A percentile compares a stretch with the other conserved stretches of the same genome.
phyloP scores from a whole-genome alignment of 2,113 vertebrate genomes.

The Gymnorhina tibicen region DNA sequence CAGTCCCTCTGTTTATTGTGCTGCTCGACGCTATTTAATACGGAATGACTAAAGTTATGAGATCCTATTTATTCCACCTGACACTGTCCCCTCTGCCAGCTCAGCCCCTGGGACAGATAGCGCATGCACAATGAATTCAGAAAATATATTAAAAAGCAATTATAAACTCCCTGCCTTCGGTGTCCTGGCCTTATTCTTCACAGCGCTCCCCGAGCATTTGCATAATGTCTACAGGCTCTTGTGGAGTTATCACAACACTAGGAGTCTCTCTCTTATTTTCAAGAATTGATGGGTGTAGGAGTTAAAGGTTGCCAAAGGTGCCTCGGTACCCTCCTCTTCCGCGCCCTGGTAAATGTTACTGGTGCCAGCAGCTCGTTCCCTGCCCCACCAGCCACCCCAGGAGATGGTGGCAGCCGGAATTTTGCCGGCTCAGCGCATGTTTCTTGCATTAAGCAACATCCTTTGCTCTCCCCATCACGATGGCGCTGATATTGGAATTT shows the following conservation, averaged over 20 bases:
- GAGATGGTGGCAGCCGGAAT: conserved; percentile 1
- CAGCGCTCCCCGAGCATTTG: conserved; percentile 59
- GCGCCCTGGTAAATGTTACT: not conserved
- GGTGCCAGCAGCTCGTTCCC: not conserved
- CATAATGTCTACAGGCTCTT: conserved; percentile 67
- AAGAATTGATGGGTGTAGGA: conserved; percentile 33
- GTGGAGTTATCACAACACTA: conserved; percentile 60
- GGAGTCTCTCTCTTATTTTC: conserved; percentile 59
- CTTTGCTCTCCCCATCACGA: conserved; percentile 2
- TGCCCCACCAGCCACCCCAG: not conserved
- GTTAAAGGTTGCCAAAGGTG: conserved; percentile 49
- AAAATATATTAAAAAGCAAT: conserved; percentile 75
- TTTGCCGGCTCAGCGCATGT: not conserved
- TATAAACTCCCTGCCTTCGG: conserved; percentile 67
- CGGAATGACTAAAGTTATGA: conserved; percentile 56
- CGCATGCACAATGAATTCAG: conserved; percentile 66
- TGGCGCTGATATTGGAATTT: not conserved
- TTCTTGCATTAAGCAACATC: conserved; percentile 6
- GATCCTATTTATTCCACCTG: conserved; percentile 56
- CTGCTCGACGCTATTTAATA: conserved; percentile 38
- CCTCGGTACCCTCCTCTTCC: not conserved
- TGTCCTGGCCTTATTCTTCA: conserved; percentile 55
- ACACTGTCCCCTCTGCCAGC: conserved; percentile 46
- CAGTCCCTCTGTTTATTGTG: conserved; percentile 17
- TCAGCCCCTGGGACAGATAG: conserved; percentile 35